Percentiles rank a stretch among this genome's conserved stretches.
Evolutionary conservation across 64 coral and sea anemone genomes (phyloP).

Genomic region (Stichodactyla helianthus): DNA sequence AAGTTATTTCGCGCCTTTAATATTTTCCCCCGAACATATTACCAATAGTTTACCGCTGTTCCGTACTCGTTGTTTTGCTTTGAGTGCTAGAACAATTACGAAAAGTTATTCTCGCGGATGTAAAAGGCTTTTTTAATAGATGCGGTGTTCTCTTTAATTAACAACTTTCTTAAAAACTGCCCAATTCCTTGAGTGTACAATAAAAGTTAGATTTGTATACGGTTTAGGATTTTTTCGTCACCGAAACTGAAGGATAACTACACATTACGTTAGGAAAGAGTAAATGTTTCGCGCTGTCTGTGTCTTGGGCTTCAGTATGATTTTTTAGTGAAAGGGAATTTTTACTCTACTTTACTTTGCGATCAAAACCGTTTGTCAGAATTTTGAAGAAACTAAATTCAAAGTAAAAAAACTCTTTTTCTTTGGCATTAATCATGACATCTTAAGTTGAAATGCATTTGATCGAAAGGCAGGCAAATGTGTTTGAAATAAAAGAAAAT

Average conservation of each 20-base stretch:
- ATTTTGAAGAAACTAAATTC: not conserved
- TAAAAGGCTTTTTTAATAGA: not conserved
- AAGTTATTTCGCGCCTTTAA: not conserved
- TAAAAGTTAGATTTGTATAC: not conserved
- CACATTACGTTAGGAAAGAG: no score
- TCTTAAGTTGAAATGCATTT: not conserved
- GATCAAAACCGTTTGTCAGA: no score
- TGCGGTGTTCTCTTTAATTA: not conserved
- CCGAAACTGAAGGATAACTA: no score
- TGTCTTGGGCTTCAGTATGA: no score
- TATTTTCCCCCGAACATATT: not conserved
- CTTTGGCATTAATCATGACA: not conserved
- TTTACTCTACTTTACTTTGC: not conserved
- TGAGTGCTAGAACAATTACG: conserved; percentile 4
- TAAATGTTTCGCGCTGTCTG: no score
- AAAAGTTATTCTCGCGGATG: not conserved
- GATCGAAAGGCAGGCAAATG: not conserved
- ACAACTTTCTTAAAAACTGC: not conserved
- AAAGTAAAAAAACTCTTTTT: not conserved
- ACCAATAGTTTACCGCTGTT: not conserved
- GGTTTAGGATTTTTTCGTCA: no score
- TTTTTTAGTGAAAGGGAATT: no score
- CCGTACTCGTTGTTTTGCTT: not conserved
- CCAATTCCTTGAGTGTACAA: not conserved
- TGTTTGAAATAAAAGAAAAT: conserved; percentile 8